Evolutionary conservation across 2,888 invertebrate genomes (phyloP), one percentile per base, ranked within the genome.

Genomic region (Dolichomitus sp.): DNA sequence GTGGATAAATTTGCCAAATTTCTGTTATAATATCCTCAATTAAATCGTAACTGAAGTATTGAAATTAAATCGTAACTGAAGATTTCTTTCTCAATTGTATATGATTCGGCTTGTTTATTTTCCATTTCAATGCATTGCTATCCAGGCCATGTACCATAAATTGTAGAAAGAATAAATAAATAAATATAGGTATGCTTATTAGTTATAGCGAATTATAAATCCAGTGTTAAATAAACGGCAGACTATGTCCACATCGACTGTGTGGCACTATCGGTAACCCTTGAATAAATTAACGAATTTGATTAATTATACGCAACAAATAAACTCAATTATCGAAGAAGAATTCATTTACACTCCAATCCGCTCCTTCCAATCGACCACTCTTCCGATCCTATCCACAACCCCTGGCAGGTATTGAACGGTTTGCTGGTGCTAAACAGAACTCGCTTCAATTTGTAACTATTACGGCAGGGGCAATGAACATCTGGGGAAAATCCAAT

Each of bases 271-370:
- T 12, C 2, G 17, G 14, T 14, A 54, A 45, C 23, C n/a, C 42
- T 27, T 17, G n/a, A 69, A 74, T 77, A 81, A 81, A 81, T 78
- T 74, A 69, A 73, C 73, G 77, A 76, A 74, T 68, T 81, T 74
- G 63, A 78, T 81, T 74, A 78, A 78, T 69, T 54, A 54, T 78
- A 69, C 63, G 42, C 45, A 37, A 42, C 37, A 69, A 78, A 78
- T 81, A 74, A 81, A 78, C 74, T 74, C 81, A 78, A 81, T 81
- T 81, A 81, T 63, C 68, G 81, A 61, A 45, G 33, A 52, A 72
- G 59, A 45, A 63, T 48, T 14, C 66, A 72, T 77, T 68, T 68
- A 66, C 45, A 23, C 57, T 42, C 11, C 52, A 33, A 63, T 57
- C 45, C 48, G 37, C 57, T 59, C 11, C 19, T 70, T 70, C 42